A percentile compares a stretch with the other conserved stretches of the same genome.
These are phyloP conservation scores for Dicentrarchus labrax DNA, from an alignment of 2,113 vertebrate genomes.

Conservation along the genomic window DNA sequence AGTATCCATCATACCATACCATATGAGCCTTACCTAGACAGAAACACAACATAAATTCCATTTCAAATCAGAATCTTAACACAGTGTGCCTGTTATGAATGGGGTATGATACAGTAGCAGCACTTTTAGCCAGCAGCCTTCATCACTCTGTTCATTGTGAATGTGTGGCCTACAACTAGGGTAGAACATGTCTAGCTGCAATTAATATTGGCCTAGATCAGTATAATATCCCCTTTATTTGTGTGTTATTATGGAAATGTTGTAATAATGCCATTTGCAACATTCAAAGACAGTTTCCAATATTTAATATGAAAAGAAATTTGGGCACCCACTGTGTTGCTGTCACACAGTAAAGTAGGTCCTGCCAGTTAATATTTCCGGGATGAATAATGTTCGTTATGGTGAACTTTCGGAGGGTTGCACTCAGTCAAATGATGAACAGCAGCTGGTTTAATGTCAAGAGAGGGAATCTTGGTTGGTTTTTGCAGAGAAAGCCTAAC, in stretches of 20 bases:
- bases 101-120: slow-evolving; percentile 4
- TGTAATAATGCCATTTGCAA: neutral
- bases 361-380: neutral
- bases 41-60: slow-evolving; percentile 28
- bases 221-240: neutral
- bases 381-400: neutral
- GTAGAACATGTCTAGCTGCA: too few species aligned
- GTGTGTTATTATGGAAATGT: neutral
- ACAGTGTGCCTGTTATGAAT: neutral
- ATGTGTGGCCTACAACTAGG: too few species aligned
- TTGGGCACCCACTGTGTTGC: neutral
- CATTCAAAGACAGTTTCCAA: neutral
- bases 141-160: too few species aligned
- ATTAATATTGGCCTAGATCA: too few species aligned
- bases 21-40: slow-evolving; percentile 32
- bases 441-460: neutral
- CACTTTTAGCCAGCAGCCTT: neutral
- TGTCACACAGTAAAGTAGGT: neutral
- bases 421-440: neutral
- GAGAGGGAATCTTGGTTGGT: neutral
- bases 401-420: neutral
- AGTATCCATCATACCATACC: slow-evolving; percentile 32
- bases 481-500: neutral
- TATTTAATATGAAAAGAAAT: neutral
- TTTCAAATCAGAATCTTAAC: slow-evolving; percentile 33